A percentile compares a stretch with the other conserved stretches of the same genome.
phyloP scores from a whole-genome alignment of 2,888 invertebrate genomes.

The Blera fallax region DNA sequence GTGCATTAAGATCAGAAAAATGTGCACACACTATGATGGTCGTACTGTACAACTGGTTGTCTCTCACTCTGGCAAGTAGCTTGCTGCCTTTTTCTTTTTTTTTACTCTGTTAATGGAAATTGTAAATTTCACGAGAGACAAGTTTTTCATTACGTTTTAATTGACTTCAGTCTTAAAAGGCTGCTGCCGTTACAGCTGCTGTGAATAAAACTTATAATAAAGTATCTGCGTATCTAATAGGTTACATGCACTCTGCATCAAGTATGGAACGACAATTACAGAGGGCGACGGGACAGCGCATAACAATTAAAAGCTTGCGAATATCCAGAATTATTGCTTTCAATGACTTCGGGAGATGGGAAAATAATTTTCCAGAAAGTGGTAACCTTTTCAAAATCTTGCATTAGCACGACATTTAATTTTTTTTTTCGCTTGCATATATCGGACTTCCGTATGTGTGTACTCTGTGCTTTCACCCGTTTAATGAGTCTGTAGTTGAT shows the following conservation, averaged over 20 bases:
- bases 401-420: slow-evolving; percentile 2
- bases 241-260: slow-evolving; percentile 22
- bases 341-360: slow-evolving; percentile 6
- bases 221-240: slow-evolving; percentile 47
- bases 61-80: not conserved
- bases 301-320: slow-evolving; percentile 46
- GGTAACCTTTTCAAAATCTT: slow-evolving; percentile 8
- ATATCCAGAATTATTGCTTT: slow-evolving; percentile 20
- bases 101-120: slow-evolving; percentile 60
- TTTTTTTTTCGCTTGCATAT: slow-evolving; percentile 2
- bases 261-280: not conserved
- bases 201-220: slow-evolving; percentile 30
- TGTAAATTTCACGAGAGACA: slow-evolving; percentile 61
- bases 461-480: slow-evolving; percentile 53
- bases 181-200: slow-evolving; percentile 14
- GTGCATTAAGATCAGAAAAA: slow-evolving; percentile 42
- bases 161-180: slow-evolving; percentile 48
- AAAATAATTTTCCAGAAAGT: slow-evolving; percentile 18
- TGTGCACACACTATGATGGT: not conserved
- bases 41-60: slow-evolving; percentile 28
- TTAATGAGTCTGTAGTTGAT: slow-evolving; percentile 52
- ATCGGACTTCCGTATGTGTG: slow-evolving; percentile 8
- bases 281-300: slow-evolving; percentile 7
- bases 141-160: slow-evolving; percentile 56
- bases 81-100: not conserved